phyloP scores from a whole-genome alignment of 2,888 invertebrate genomes.

The Hemithea aestivaria region DNA sequence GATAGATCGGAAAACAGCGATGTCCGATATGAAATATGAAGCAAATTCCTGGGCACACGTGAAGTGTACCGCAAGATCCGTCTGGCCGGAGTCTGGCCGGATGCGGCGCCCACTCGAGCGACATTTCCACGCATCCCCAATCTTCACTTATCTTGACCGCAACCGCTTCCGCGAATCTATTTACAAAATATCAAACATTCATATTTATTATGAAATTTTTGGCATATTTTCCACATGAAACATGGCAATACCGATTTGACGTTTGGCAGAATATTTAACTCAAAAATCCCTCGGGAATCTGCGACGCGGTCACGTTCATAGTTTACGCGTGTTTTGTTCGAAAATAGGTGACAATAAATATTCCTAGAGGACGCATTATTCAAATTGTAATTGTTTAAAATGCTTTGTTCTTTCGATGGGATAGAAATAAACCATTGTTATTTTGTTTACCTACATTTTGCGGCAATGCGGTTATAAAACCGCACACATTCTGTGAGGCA shows the following conservation, averaged over 20 bases:
- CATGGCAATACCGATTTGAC: conserved; percentile 6
- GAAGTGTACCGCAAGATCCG: conserved; percentile 2
- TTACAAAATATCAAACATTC: conserved; percentile 23
- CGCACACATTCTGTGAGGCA: too few species aligned
- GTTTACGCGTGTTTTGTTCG: conserved; percentile 21
- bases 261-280: conserved; percentile 20
- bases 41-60: conserved; percentile 2
- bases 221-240: conserved; percentile 12
- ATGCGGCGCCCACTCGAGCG: conserved; percentile 10
- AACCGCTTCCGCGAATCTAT: conserved; percentile 21
- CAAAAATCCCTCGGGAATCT: conserved; percentile 17
- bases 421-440: conserved; percentile 7
- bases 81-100: conserved; percentile 4
- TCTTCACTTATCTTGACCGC: conserved; percentile 44
- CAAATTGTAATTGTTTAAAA: conserved; percentile 17
- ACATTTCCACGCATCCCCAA: conserved; percentile 27
- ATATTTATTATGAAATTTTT: too few species aligned
- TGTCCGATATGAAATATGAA: background rate
- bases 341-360: conserved; percentile 24
- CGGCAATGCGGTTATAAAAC: too few species aligned
- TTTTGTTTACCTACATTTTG: conserved; percentile 8
- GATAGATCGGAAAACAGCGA: too few species aligned
- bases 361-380: conserved; percentile 16
- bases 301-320: conserved; percentile 12
- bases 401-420: conserved; percentile 10